Evolutionary conservation across 2,888 invertebrate species (phyloP).

Genomic region (Nymphalis urticae): DNA sequence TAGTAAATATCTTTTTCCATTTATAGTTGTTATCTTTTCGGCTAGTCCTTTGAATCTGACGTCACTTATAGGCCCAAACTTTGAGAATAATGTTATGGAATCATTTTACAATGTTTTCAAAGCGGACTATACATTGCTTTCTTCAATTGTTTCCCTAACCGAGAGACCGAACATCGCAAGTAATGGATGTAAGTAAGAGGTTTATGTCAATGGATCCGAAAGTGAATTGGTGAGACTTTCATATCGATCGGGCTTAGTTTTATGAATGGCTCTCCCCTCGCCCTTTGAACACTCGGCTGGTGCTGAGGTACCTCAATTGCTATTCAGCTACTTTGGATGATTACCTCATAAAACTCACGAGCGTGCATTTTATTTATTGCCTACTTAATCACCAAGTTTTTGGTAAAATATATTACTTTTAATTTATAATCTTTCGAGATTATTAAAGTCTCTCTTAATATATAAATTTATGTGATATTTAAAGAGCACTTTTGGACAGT

Average conservation of each 20-base stretch:
- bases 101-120: not conserved
- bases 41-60: slow-evolving; percentile 18
- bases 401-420: slow-evolving; percentile 11
- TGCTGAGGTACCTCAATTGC: slow-evolving; percentile 24
- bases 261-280: slow-evolving; percentile 66
- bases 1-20: slow-evolving; percentile 6
- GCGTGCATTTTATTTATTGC: slow-evolving; percentile 27
- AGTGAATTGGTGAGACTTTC: slow-evolving; percentile 41
- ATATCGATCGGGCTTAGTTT: slow-evolving; percentile 73
- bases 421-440: not conserved
- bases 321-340: slow-evolving; percentile 40
- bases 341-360: slow-evolving; percentile 36
- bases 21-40: slow-evolving; percentile 21
- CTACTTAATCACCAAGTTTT: slow-evolving; percentile 20
- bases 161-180: slow-evolving; percentile 5
- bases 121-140: slow-evolving; percentile 13
- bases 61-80: slow-evolving; percentile 14
- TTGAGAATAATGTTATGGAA: slow-evolving; percentile 4
- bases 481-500: too few species aligned
- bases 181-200: slow-evolving; percentile 24
- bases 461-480: not conserved
- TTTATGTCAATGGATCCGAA: slow-evolving; percentile 42
- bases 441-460: not conserved
- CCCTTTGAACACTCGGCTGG: slow-evolving; percentile 38
- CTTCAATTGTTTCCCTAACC: not conserved